phyloP scores from a whole-genome alignment of 2,888 invertebrate genomes.

The Melitaea athalia region DNA sequence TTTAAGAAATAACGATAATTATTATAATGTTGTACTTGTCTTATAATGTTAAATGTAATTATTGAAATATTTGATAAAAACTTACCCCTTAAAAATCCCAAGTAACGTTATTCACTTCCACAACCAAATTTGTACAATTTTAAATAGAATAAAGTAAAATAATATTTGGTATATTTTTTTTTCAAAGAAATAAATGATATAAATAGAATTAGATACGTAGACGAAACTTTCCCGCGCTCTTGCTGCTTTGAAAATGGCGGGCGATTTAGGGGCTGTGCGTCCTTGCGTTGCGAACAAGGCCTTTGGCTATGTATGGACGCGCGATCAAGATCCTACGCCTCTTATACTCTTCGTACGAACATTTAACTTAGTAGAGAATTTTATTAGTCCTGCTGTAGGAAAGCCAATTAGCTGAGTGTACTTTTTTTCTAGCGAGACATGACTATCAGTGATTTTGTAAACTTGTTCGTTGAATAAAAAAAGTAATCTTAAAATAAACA shows the following conservation, averaged over 20 bases:
- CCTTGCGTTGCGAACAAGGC: conserved; percentile 79
- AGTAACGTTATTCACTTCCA: neutral
- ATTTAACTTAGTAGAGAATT: conserved; percentile 42
- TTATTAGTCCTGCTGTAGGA: conserved; percentile 40
- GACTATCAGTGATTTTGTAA: conserved; percentile 17
- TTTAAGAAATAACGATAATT: too few species aligned
- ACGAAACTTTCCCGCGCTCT: conserved; percentile 56
- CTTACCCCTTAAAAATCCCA: conserved; percentile 7
- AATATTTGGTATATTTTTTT: conserved; percentile 13
- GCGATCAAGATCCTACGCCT: conserved; percentile 67
- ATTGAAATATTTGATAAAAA: neutral
- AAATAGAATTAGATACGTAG: conserved; percentile 29
- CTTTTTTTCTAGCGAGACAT: conserved; percentile 30
- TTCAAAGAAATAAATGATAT: conserved; percentile 14
- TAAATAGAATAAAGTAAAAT: neutral
- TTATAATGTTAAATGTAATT: neutral
- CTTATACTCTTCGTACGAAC: conserved; percentile 64
- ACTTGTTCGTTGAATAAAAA: conserved; percentile 21
- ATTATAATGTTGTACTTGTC: neutral
- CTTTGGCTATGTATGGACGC: conserved; percentile 71
- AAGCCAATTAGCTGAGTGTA: conserved; percentile 33
- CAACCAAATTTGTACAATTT: neutral
- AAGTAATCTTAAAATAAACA: neutral
- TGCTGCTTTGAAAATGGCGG: conserved; percentile 72
- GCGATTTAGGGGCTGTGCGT: conserved; percentile 72